phyloP scores from a whole-genome alignment of 53 echinoderm and acorn worm species.

The Paracentrotus lividus region DNA sequence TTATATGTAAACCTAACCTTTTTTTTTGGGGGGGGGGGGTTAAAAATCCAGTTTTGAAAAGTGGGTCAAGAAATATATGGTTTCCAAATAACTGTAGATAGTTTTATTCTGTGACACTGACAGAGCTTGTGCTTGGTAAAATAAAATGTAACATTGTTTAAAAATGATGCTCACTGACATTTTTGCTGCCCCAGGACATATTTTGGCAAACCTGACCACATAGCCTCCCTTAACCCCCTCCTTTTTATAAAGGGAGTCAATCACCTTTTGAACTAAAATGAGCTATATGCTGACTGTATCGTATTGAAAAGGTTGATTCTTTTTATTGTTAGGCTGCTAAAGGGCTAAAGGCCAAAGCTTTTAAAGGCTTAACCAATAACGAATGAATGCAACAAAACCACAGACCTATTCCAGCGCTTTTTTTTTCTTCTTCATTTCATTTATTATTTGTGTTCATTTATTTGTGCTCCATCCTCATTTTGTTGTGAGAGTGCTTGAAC shows the following conservation, averaged over 20 bases:
- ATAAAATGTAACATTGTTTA: no score
- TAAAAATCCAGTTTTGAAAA: no score
- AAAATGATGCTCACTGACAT: not conserved
- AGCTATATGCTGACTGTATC: not conserved
- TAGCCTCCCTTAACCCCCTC: not conserved
- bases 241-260: conserved; percentile 21
- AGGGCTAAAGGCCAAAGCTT: conserved; percentile 64
- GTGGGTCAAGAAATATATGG: not conserved
- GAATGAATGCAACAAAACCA: conserved; percentile 25
- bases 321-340: conserved; percentile 38
- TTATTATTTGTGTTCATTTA: no score
- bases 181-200: not conserved
- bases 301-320: conserved; percentile 25
- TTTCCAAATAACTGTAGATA: not conserved
- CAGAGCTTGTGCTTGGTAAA: not conserved
- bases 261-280: conserved; percentile 57
- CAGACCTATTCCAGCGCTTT: conserved; percentile 32
- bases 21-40: no score
- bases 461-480: not conserved
- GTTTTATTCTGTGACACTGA: no score
- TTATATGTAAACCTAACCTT: no score
- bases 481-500: not conserved
- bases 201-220: not conserved
- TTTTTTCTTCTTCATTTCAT: no score
- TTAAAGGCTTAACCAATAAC: conserved; percentile 69